Evolutionary conservation across 2,113 vertebrate species (phyloP), one percentile per base, ranked within the genome.

Genomic region (Balaeniceps rex): DNA sequence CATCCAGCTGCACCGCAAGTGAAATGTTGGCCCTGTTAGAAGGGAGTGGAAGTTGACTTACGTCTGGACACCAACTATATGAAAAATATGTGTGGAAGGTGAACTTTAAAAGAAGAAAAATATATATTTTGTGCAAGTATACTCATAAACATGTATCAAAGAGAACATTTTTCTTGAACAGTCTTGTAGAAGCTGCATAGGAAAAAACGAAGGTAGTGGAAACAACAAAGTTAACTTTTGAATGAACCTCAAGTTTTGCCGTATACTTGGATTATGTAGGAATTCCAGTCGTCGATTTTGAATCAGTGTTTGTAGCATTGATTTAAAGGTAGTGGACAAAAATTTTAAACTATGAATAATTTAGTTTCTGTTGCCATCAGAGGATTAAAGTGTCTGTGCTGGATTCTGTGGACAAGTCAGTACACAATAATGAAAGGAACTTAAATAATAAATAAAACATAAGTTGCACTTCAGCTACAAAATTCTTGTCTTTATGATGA

Each of bases 361-460:
- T 96, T 87, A 94, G 47, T 66, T 93, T 75, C 63, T 88, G 17
- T 91, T 93, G 55, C 89, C 68, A 36, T 93, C 74, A 81, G 70
- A 90, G 90, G 66, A 97, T 96, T 96, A 65, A 93, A 96, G 78
- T 90, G 90, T 76, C 88, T 84, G 82, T 95, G 42, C 89, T 94
- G 65, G 63, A 84, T 95, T 95, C 81, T 86, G 70, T 94, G 83
- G 96, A 95, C 77, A 94, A 93, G 93, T 85, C 94, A 85, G 77
- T 92, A 96, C 82, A 90, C 81, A 95, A 63, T 93, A 83, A 93
- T 93, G 51, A 94, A 96, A 91, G 64, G 71, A 96, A 94, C 89
- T 96, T 97, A 95, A 96, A 96, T 95, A 95, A 95, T 96, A 87
- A 96, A 97, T 97, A 97, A 97, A 97, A 92, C 54, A 94, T 95